These are phyloP conservation scores for Triops longicaudatus DNA, from an alignment of 1,140 invertebrate genomes.

Conservation along the genomic window DNA sequence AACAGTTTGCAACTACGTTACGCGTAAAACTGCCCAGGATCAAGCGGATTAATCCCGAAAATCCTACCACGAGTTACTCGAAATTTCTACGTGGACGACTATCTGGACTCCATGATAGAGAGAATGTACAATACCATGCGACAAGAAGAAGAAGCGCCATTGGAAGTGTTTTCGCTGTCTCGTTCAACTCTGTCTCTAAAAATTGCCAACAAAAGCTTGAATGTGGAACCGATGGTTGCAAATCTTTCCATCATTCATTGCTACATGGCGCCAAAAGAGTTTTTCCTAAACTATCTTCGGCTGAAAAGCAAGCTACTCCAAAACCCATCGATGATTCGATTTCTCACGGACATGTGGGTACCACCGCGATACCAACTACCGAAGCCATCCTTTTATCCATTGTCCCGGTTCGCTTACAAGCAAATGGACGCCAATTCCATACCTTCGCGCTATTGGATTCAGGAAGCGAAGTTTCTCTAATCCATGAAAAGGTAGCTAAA, in stretches of 20 bases:
- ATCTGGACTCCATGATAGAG: conserved; percentile 22
- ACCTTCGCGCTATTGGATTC: too few relatives aligned
- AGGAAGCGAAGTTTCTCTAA: too few relatives aligned
- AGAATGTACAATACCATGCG: too few relatives aligned
- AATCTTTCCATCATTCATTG: too few relatives aligned
- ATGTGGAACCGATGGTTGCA: not conserved
- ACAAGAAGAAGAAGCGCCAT: too few relatives aligned
- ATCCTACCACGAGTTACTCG: not conserved
- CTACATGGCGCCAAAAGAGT: not conserved
- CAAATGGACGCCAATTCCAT: too few relatives aligned
- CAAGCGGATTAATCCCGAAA: conserved; percentile 19
- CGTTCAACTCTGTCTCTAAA: not conserved
- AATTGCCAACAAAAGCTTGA: not conserved
- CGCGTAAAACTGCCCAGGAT: conserved; percentile 20
- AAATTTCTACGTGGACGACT: conserved; percentile 27
- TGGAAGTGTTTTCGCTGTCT: too few relatives aligned
- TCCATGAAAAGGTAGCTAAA: too few relatives aligned
- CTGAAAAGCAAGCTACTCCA: too few relatives aligned
- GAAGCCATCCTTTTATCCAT: too few relatives aligned
- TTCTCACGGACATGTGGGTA: not conserved
- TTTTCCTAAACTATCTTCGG: not conserved
- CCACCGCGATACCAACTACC: not conserved
- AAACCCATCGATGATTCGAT: not conserved
- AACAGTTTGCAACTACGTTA: conserved; percentile 22
- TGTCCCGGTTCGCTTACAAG: too few relatives aligned